Base-by-base conservation (phyloP, 2,113 vertebrate genomes). In the Apeltes quadracus region DNA sequence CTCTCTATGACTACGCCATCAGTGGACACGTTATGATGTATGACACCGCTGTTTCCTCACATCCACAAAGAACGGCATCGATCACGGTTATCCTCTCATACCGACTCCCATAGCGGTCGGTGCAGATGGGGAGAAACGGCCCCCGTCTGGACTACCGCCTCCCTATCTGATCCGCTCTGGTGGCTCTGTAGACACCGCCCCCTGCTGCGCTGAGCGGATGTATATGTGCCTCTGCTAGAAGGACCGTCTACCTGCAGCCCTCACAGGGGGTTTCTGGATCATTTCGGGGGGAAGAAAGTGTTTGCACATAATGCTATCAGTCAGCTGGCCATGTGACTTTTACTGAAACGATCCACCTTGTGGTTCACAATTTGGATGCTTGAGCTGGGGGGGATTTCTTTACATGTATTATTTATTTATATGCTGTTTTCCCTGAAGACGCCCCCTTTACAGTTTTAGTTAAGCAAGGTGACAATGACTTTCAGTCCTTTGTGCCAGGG, bases 141-240 rank as follows among this genome's bases (percentile, higher is more conserved):
- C n/a, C n/a, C n/a, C n/a, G 25, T 43, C 48, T 48, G 29, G 67
- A 46, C 22, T 38, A 48, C 22, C 32, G 23, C 38, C 22, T 38
- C 43, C 12, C 70, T 11, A 71, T 61, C 20, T 36, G 3, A 59
- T 69, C 5, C 39, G 57, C 72, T 55, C 13, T 29, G 6, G 9
- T 50, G 2, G 32, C 29, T 23, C 32, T 78, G 70, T 61, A 62
- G 65, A 76, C 70, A 78, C 22, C 65, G 34, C 78, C 81, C 62
- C 76, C 70, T 87, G 64, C 81, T 76, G 87, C 81, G 59, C 27
- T 12, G 14, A 71, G 25, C 29, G 15, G 57, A 29, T 50, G 27
- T 53, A 25, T 23, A 29, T 29, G 36, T 25, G 11, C 10, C 15
- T 61, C 36, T 29, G 22, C 36, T 3, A 57, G 64, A 70, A 18